These are phyloP conservation scores for Chromis chromis DNA, from an alignment of 2,797 vertebrate species.

Conservation along the genomic window DNA sequence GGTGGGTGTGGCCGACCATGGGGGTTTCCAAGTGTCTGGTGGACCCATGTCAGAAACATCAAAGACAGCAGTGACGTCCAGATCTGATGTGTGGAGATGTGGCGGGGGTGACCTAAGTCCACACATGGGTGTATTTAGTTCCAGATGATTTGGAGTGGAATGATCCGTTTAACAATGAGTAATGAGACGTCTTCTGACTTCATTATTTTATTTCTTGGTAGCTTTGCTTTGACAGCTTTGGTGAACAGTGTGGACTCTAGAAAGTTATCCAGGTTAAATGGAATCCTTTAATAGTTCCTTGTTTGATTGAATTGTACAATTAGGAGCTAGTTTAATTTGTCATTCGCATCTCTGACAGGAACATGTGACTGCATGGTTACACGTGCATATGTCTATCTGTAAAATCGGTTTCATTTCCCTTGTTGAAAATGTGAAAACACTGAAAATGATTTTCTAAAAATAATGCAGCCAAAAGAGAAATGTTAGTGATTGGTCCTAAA, in stretches of 20 bases:
- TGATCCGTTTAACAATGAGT: conserved; percentile 66
- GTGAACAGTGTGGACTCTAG: not conserved
- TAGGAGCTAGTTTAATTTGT: not conserved
- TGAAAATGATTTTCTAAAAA: conserved; percentile 39
- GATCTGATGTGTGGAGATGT: conserved; percentile 36
- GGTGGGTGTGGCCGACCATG: conserved; percentile 11
- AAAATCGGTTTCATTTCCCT: conserved; percentile 19
- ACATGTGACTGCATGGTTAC: conserved; percentile 15
- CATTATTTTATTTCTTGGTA: conserved; percentile 35
- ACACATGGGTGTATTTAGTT: conserved; percentile 78
- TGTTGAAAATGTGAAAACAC: conserved; percentile 23
- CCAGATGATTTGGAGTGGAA: conserved; percentile 68
- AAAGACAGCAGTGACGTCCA: conserved; percentile 48
- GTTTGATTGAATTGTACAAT: not conserved
- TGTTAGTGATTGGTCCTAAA: conserved; percentile 14
- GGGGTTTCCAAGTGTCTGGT: conserved; percentile 48
- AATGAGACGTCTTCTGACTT: conserved; percentile 54
- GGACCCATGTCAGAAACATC: conserved; percentile 46
- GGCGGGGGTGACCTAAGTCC: conserved; percentile 29
- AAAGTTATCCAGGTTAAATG: not conserved
- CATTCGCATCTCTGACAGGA: conserved; percentile 13
- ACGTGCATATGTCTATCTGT: conserved; percentile 20
- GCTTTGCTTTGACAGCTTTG: conserved; percentile 26
- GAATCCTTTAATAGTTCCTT: not conserved
- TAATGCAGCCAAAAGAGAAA: not conserved